Percentiles rank a stretch among this genome's conserved stretches.
Evolutionary conservation across 2,797 vertebrate genomes (phyloP).

Genomic region (Muscicapa striata): DNA sequence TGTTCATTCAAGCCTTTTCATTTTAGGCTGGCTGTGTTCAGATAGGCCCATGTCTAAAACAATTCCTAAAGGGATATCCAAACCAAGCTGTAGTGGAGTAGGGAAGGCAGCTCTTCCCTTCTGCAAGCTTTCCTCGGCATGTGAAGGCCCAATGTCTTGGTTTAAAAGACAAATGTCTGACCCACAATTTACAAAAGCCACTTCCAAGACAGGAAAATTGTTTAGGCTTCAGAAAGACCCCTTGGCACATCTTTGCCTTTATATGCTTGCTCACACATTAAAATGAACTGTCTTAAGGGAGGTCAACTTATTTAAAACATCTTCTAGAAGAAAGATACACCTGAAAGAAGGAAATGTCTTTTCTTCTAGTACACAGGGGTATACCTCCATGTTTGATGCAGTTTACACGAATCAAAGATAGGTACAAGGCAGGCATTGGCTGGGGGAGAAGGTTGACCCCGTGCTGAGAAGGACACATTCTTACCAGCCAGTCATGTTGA

Average conservation of each 20-base stretch:
- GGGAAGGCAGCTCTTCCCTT: not conserved
- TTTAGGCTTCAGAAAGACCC: not conserved
- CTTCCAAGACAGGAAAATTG: not conserved
- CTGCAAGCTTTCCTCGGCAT: rapidly evolving
- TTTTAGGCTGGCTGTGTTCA: not conserved
- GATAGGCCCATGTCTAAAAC: not conserved
- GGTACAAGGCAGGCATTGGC: not conserved
- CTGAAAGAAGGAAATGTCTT: not conserved
- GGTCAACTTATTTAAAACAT: not conserved
- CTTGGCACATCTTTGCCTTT: not conserved
- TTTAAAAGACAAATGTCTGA: not conserved
- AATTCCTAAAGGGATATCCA: not conserved
- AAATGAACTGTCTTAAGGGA: not conserved
- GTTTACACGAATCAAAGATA: not conserved
- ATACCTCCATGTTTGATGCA: not conserved
- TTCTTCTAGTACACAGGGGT: rapidly evolving
- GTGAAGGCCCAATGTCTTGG: not conserved
- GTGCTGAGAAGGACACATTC: constrained; percentile 22
- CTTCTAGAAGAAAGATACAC: not conserved
- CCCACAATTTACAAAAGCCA: not conserved
- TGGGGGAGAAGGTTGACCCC: not conserved
- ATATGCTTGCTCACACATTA: not conserved
- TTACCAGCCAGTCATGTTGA: constrained; percentile 98
- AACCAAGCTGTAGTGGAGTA: not conserved
- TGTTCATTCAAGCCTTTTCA: not conserved